Conservation (phyloP, 2,797 vertebrate species). For the Antennarius maculatus region DNA sequence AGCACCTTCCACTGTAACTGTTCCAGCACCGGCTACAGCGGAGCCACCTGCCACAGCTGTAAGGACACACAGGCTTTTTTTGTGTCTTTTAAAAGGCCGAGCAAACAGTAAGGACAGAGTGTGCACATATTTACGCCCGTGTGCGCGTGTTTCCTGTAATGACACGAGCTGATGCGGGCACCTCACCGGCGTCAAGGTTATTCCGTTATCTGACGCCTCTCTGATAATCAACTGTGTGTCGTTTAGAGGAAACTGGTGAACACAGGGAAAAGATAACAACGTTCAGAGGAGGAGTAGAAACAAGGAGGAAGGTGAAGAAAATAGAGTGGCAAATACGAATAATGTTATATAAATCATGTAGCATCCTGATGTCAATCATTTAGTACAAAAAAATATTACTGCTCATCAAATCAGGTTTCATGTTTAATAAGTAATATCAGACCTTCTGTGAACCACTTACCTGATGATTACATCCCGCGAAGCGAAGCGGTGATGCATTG, state of each 20-base stretch:
- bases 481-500: too few relatives aligned
- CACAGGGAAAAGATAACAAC: background rate
- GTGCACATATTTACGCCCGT: too few relatives aligned
- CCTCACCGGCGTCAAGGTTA: conserved; percentile 27
- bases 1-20: conserved; percentile 90
- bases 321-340: too few relatives aligned
- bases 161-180: conserved; percentile 7
- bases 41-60: conserved; percentile 92
- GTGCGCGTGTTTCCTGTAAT: conserved; percentile 1
- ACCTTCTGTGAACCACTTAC: too few relatives aligned
- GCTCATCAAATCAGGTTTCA: too few relatives aligned
- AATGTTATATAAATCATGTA: too few relatives aligned
- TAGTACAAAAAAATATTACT: too few relatives aligned
- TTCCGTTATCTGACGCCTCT: conserved; percentile 21
- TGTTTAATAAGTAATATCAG: too few relatives aligned
- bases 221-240: background rate
- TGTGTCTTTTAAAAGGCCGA: conserved; percentile 4
- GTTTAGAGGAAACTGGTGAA: background rate
- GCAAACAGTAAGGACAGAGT: background rate
- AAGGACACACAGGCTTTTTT: conserved; percentile 60
- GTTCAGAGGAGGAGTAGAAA: background rate
- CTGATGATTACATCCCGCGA: too few relatives aligned
- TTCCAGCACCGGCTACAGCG: conserved; percentile 85
- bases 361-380: too few relatives aligned
- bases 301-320: too few relatives aligned